These are phyloP conservation scores for Hemichromis elongatus DNA, from an alignment of 2,113 vertebrate species.

Conservation along the genomic window DNA sequence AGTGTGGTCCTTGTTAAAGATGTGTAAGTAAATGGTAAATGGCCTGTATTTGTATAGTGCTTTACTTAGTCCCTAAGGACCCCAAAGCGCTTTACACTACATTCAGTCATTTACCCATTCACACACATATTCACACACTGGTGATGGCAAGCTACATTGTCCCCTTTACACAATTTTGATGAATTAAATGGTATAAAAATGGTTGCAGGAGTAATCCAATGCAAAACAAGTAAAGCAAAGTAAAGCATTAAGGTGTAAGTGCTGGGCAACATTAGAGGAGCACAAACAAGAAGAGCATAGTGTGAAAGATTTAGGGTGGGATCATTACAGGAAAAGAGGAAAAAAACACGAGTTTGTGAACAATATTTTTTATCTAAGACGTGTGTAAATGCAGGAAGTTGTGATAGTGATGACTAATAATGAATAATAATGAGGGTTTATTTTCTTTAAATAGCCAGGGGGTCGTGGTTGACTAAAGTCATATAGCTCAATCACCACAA, in stretches of 20 bases:
- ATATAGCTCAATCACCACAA: not conserved
- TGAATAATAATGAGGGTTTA: accelerated
- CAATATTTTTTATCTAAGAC: not conserved
- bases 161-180: not conserved
- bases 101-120: too few relatives aligned
- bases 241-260: not conserved
- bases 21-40: too few relatives aligned
- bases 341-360: not conserved
- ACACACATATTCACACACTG: too few relatives aligned
- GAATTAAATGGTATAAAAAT: not conserved
- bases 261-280: not conserved
- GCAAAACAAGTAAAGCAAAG: not conserved
- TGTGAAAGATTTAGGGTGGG: not conserved
- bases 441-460: not conserved
- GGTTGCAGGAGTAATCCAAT: not conserved
- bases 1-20: not conserved
- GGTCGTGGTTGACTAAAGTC: accelerated
- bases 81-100: too few relatives aligned
- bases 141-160: too few relatives aligned
- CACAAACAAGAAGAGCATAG: accelerated
- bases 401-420: not conserved
- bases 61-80: too few relatives aligned
- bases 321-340: accelerated
- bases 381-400: not conserved
- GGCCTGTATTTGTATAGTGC: too few relatives aligned